Evolutionary conservation across 2,797 vertebrate species (phyloP), one percentile per base, ranked within the genome.

Genomic region (Alauda arvensis): DNA sequence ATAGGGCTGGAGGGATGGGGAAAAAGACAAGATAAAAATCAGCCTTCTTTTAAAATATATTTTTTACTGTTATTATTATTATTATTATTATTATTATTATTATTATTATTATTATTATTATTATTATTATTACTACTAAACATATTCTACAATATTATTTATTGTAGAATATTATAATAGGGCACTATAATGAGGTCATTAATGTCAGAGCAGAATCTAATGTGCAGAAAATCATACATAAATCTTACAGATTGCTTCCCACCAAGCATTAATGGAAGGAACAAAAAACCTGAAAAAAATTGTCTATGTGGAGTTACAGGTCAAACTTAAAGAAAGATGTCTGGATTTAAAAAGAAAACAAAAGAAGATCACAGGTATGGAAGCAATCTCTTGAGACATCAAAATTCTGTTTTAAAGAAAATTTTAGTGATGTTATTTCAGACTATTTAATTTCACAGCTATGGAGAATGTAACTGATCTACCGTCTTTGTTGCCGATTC

Each of bases 1-100:
- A 7, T 62, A 42, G 12, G 15, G 12, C 12, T 66, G 8, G 7
- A 69, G 20, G 1, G 8, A 1, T 37, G 5, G 5, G 0, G 6
- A 33, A 53, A 43, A 6, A 62, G n/a, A 15, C 4, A 34, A 59
- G 53, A 14, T 48, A 19, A 70, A 61, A 77, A 63, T 9, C 6
- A 68, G 34, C 2, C 8, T 57, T 70, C 5, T 77, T 84, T 66
- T 45, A 53, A 69, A 59, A 37, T 37, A 37, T 37, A 37, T n/a
- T n/a, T n/a, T n/a, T 37, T 37, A 37, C 10, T 37, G 10, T 37
- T 37, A 37, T 37, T 37, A 37, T 37, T 37, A 37, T 37, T 37
- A 37, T 37, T 37, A 37, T 37, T 37, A 37, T 37, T 37, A 37
- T 37, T 37, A 37, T 37, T 37, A 37, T 37, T 37, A 37, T 37